Evolutionary conservation across 1,140 invertebrate species (phyloP).

Genomic region (Zaprionus davidi): DNA sequence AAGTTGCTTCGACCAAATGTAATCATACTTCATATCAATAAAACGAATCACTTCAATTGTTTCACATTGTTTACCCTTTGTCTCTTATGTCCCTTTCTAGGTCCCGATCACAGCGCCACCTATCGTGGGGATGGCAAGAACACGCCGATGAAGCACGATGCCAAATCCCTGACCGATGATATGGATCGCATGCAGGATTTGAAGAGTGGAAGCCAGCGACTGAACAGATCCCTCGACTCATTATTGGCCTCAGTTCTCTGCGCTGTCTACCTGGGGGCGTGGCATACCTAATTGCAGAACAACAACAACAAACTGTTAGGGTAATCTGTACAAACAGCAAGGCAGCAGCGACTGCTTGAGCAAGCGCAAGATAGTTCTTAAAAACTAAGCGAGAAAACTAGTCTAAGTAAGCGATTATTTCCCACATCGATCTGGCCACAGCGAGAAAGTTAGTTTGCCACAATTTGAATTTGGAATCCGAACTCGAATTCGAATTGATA

Average conservation of each 20-base stretch:
- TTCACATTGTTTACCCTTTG: conserved; percentile 1
- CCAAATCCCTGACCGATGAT: conserved; percentile 74
- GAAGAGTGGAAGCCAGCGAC: conserved; percentile 24
- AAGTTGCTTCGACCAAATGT: conserved; percentile 52
- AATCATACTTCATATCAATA: conserved; percentile 19
- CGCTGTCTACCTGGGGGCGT: conserved; percentile 33
- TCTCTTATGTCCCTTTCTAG: conserved; percentile 40
- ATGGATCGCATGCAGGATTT: conserved; percentile 75
- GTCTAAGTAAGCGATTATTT: conserved; percentile 54
- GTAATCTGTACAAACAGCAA: conserved; percentile 64
- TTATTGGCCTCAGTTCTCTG: not conserved
- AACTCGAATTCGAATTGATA: conserved; percentile 35
- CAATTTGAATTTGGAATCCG: not conserved
- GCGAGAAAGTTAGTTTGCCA: conserved; percentile 19
- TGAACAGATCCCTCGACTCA: not conserved
- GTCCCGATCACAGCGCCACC: conserved; percentile 69
- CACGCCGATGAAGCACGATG: conserved; percentile 66
- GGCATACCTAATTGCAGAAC: conserved; percentile 46
- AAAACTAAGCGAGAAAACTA: conserved; percentile 45
- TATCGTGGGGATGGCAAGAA: conserved; percentile 69
- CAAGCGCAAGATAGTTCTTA: conserved; percentile 25
- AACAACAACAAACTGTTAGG: conserved; percentile 7
- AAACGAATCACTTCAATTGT: conserved; percentile 15
- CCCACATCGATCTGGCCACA: conserved; percentile 47
- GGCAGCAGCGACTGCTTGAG: conserved; percentile 9